phyloP scores from a whole-genome alignment of 2,797 vertebrate species.

The Falco cherrug region DNA sequence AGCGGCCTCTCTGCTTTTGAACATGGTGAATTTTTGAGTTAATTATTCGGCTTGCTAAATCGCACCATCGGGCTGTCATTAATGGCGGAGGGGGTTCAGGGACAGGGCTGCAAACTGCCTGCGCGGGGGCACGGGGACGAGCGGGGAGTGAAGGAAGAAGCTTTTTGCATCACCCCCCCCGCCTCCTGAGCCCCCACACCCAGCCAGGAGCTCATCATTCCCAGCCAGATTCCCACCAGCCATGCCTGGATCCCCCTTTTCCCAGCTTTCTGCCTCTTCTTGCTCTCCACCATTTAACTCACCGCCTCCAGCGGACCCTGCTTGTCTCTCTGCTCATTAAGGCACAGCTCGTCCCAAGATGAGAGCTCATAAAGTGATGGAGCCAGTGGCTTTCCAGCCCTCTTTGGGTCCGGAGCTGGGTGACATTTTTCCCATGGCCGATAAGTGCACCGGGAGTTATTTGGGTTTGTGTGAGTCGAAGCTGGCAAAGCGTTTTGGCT shows the following conservation, averaged over 20 bases:
- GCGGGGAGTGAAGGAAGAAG: not conserved
- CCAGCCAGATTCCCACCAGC: not conserved
- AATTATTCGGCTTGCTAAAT: not conserved
- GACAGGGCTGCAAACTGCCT: not conserved
- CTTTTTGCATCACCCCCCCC: not conserved
- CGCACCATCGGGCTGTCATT: fast-evolving
- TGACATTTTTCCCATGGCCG: not conserved
- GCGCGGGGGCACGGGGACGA: fast-evolving
- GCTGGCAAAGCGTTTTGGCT: not conserved
- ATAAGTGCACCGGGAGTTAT: not conserved
- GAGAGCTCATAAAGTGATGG: not conserved
- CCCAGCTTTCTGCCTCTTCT: not conserved
- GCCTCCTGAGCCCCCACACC: not conserved
- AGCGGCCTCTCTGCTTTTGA: not conserved
- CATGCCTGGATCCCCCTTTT: not conserved
- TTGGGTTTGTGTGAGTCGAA: not conserved
- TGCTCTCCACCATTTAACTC: not conserved
- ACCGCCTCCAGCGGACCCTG: fast-evolving
- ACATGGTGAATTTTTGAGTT: not conserved
- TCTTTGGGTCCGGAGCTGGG: too few species aligned
- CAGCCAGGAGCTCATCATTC: not conserved
- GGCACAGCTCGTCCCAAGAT: not conserved
- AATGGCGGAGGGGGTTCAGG: fast-evolving
- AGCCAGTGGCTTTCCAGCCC: not conserved
- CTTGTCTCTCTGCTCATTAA: not conserved